These are phyloP conservation scores for Psylliodes chrysocephalus DNA, from an alignment of 2,888 invertebrate genomes.

Conservation along the genomic window DNA sequence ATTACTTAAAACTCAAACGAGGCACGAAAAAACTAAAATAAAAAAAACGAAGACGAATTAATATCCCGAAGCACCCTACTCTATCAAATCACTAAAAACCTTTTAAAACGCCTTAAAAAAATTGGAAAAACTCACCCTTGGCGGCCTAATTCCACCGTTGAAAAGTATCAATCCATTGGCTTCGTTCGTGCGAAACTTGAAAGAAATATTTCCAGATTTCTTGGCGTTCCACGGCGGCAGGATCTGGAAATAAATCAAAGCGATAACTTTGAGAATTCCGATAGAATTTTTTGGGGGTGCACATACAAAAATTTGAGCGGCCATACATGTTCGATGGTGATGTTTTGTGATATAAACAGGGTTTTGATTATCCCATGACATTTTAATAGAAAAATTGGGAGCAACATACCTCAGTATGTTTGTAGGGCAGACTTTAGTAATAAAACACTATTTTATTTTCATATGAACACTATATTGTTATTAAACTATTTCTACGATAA, in stretches of 20 bases:
- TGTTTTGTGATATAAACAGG: too few relatives aligned
- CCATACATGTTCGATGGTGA: too few relatives aligned
- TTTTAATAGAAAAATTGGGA: too few relatives aligned
- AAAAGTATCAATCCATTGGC: conserved; percentile 93
- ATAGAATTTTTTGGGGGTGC: not conserved
- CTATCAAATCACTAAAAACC: conserved; percentile 11
- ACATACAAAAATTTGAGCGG: not conserved
- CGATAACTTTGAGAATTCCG: conserved; percentile 11
- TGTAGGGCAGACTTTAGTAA: too few relatives aligned
- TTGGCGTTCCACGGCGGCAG: conserved; percentile 93
- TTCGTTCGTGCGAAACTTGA: conserved; percentile 96
- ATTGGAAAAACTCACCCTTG: conserved; percentile 71
- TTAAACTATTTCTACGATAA: too few relatives aligned
- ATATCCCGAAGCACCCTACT: not conserved
- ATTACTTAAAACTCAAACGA: conserved; percentile 3
- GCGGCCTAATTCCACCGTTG: conserved; percentile 84
- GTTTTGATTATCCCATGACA: too few relatives aligned
- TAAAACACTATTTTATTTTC: too few relatives aligned
- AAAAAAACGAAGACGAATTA: not conserved
- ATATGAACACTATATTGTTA: too few relatives aligned
- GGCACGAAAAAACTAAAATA: not conserved
- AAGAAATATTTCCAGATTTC: conserved; percentile 87
- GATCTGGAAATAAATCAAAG: conserved; percentile 68
- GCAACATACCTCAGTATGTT: too few relatives aligned
- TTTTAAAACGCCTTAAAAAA: conserved; percentile 9